A percentile compares a stretch with the other conserved stretches of the same genome.
Evolutionary conservation across 2,797 vertebrate genomes (phyloP).

Genomic region (Denticeps clupeoides): DNA sequence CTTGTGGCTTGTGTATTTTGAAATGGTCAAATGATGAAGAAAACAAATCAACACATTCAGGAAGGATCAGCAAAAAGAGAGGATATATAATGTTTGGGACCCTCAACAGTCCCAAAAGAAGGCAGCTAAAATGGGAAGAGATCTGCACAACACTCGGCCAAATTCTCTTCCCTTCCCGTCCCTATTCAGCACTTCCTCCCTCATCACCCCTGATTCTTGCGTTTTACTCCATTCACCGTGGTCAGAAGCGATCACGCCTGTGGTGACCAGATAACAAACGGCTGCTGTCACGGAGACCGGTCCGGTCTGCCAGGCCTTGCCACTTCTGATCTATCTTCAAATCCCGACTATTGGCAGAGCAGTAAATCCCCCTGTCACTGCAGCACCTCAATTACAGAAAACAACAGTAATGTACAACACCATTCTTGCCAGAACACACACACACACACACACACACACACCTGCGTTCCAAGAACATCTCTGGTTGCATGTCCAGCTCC

Average conservation of each 20-base stretch:
- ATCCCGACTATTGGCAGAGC: slow-evolving; percentile 14
- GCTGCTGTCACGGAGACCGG: slow-evolving; percentile 10
- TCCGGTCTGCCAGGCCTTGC: not conserved
- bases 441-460: too few species aligned
- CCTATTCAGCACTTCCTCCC: not conserved
- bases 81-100: too few species aligned
- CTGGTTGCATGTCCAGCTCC: too few species aligned
- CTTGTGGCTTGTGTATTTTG: too few species aligned
- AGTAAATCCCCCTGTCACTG: slow-evolving; percentile 21
- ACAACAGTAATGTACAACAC: slow-evolving; percentile 24
- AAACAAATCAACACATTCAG: too few species aligned
- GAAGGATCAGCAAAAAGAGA: too few species aligned
- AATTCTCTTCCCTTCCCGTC: not conserved
- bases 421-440: slow-evolving; percentile 26
- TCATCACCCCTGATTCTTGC: not conserved
- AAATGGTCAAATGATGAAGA: too few species aligned
- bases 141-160: too few species aligned
- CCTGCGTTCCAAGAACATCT: too few species aligned
- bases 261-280: slow-evolving; percentile 20
- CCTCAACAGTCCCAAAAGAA: too few species aligned
- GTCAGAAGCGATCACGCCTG: slow-evolving; percentile 8
- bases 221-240: not conserved
- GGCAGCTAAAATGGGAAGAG: too few species aligned
- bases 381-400: slow-evolving; percentile 24
- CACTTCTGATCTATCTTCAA: slow-evolving; percentile 18